Conservation (phyloP, 2,113 vertebrate genomes). For the Eira barbara region DNA sequence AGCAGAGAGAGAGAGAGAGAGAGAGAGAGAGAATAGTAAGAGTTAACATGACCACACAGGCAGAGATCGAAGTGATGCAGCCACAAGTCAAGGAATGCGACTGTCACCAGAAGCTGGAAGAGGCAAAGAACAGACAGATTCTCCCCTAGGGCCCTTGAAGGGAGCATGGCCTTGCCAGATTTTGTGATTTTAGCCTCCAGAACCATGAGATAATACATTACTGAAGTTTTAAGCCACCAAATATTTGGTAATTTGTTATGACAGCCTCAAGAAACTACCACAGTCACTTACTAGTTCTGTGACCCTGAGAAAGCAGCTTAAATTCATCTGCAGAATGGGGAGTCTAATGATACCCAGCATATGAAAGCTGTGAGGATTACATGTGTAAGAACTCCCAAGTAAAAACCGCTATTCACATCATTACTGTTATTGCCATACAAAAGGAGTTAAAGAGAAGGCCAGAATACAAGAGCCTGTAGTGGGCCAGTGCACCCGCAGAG, state of each 20-base stretch:
- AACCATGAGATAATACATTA: not conserved
- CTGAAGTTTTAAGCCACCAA: not conserved
- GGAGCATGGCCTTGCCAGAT: not conserved
- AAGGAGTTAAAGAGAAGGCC: not conserved
- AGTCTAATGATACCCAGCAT: not conserved
- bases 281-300: not conserved
- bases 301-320: not conserved
- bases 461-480: not conserved
- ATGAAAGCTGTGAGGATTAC: not conserved
- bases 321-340: not conserved
- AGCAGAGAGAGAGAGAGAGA: not conserved
- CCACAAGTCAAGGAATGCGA: not conserved
- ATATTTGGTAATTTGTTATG: constrained; percentile 2
- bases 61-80: not conserved
- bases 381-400: not conserved
- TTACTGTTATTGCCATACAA: not conserved
- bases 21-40: not conserved
- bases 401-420: not conserved
- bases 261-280: not conserved
- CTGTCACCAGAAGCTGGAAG: not conserved
- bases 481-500: not conserved
- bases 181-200: not conserved
- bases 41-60: not conserved
- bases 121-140: not conserved
- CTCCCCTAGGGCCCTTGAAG: not conserved